A percentile compares a stretch with the other conserved stretches of the same genome.
Conservation (phyloP, 2,113 vertebrate species). For the Platanista minor region DNA sequence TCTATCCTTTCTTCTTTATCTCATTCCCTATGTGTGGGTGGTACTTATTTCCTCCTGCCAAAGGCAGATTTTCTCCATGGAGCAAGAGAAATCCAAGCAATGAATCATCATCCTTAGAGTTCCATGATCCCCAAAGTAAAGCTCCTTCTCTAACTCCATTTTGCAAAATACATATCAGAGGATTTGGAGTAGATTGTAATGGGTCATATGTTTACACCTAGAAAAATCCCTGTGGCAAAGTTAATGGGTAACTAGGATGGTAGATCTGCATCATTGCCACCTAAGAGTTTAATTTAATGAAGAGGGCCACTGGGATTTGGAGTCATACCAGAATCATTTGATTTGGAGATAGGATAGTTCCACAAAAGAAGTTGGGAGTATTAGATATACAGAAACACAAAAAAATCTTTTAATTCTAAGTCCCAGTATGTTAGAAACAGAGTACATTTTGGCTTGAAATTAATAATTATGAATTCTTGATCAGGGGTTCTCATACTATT, state of each 20-base stretch:
- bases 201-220: background rate
- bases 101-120: background rate
- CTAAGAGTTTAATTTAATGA: background rate
- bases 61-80: background rate
- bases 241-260: background rate
- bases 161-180: background rate
- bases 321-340: background rate
- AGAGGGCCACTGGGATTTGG: background rate
- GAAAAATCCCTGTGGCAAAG: background rate
- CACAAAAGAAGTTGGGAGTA: background rate
- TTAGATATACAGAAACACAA: background rate
- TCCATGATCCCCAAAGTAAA: background rate
- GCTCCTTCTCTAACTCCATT: background rate
- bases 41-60: background rate
- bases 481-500: background rate
- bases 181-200: background rate
- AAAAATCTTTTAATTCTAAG: background rate
- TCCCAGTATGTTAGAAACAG: background rate
- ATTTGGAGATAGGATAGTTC: background rate
- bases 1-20: background rate
- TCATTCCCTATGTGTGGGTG: background rate
- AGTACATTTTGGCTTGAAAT: background rate
- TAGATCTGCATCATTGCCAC: background rate
- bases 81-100: background rate
- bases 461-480: background rate